These are phyloP conservation scores for Danio aesculapii DNA, from an alignment of 2,797 vertebrate species.

Conservation along the genomic window DNA sequence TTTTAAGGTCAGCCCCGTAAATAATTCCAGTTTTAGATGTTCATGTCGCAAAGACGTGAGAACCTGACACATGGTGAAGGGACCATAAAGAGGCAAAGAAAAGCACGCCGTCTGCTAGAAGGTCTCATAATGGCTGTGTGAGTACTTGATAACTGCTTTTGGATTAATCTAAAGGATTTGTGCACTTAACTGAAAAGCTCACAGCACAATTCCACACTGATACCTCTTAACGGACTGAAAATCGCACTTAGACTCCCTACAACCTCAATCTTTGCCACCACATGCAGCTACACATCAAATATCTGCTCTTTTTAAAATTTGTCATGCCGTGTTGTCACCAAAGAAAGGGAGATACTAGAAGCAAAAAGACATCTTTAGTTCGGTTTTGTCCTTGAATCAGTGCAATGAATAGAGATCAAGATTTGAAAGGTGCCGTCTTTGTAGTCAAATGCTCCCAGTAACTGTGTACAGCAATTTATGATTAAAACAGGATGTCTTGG, in stretches of 20 bases:
- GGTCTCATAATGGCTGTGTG: conserved; percentile 39
- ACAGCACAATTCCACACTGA: conserved; percentile 27
- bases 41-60: background rate
- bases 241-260: background rate
- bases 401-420: conserved; percentile 33
- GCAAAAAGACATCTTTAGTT: conserved; percentile 54
- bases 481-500: conserved; percentile 17
- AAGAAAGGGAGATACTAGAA: conserved; percentile 52
- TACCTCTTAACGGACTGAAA: conserved; percentile 20
- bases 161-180: conserved; percentile 42
- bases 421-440: conserved; percentile 39
- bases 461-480: background rate
- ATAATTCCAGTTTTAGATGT: conserved; percentile 4
- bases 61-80: conserved; percentile 11
- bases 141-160: conserved; percentile 36
- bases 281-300: conserved; percentile 53
- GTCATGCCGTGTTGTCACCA: conserved; percentile 47
- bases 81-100: conserved; percentile 23
- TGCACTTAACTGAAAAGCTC: conserved; percentile 33
- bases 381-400: conserved; percentile 53
- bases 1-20: conserved; percentile 10
- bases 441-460: background rate
- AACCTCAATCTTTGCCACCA: conserved; percentile 21
- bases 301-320: conserved; percentile 55
- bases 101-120: conserved; percentile 32